These are phyloP conservation scores for Acrocephalus kingi DNA, from an alignment of 2,113 vertebrate species.

Conservation along the genomic window DNA sequence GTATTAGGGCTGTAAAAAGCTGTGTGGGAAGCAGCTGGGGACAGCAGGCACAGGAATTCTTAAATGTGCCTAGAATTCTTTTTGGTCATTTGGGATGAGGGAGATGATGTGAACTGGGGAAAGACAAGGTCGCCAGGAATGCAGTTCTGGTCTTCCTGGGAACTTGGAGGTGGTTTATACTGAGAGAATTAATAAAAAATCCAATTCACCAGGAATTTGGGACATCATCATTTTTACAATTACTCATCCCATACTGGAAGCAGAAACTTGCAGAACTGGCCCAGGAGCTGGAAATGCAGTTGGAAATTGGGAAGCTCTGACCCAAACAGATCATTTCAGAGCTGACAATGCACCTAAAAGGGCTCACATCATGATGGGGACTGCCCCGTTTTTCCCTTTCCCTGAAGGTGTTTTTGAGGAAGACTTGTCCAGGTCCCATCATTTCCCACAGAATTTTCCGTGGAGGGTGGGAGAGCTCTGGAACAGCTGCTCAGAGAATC, in stretches of 20 bases:
- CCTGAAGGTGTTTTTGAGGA: background rate
- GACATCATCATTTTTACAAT: background rate
- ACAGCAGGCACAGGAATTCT: background rate
- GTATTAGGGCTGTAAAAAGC: background rate
- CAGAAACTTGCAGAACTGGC: background rate
- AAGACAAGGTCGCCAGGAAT: background rate
- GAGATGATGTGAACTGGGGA: background rate
- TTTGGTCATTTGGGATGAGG: background rate
- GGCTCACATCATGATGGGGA: accelerated
- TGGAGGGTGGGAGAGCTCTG: background rate
- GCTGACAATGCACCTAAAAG: background rate
- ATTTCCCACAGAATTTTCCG: background rate
- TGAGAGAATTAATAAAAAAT: background rate
- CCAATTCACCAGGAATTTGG: background rate
- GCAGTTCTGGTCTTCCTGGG: background rate
- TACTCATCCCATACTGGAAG: background rate
- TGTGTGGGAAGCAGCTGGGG: background rate
- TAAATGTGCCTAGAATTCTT: background rate
- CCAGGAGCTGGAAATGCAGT: background rate
- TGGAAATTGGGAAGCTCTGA: background rate
- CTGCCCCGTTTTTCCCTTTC: accelerated
- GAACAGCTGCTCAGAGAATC: background rate
- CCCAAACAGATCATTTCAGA: background rate
- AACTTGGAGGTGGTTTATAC: background rate
- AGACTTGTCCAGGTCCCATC: background rate